Evolutionary conservation across 2,888 invertebrate genomes (phyloP), one percentile per base, ranked within the genome.

Genomic region (Callinectes sapidus): DNA sequence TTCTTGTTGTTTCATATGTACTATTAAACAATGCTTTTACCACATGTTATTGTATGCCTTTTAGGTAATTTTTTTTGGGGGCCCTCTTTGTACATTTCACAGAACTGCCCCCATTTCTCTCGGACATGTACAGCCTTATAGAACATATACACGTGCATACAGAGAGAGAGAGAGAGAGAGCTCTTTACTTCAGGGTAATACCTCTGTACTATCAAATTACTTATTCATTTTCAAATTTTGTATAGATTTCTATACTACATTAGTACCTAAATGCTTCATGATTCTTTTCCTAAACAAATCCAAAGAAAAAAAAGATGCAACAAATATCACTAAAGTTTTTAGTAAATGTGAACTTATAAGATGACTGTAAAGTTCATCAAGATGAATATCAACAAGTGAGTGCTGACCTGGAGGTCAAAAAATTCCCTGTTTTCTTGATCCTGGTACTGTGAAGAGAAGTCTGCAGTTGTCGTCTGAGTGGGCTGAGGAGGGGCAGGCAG

Each of bases 391-490:
- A 23, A 86, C 18, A 35, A 39, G 39, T 86, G 86, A 39, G 14
- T 23, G 66, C 81, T 87, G 6, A 91, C 91, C 87, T 87, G 91
- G 28, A 91, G 71, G 48, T 91, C 91, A 71, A 55, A 87, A 32
- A 85, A 91, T 71, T 87, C 91, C 61, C 91, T 87, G 86, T 91
- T 91, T 87, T 91, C 91, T 23, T 91, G 91, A 18, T 91, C 87
- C 18, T 61, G 91, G 87, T 91, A 91, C 8, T 61, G 35, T 14
- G 39, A 39, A 13, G 91, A 71, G 54, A 66, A 91, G n/a, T 86
- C 89, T 28, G 71, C 32, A 28, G 89, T 89, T 16, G 39, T 89
- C 42, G 39, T 32, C 13, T 28, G 39, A 61, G 54, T 55, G 16
- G 87, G 3, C 54, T 48, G 48, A 39, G 61, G 42, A 8, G 55